Percentiles rank a stretch among this genome's conserved stretches.
Evolutionary conservation across 2,888 invertebrate genomes (phyloP).

Genomic region (Agelastica alni): DNA sequence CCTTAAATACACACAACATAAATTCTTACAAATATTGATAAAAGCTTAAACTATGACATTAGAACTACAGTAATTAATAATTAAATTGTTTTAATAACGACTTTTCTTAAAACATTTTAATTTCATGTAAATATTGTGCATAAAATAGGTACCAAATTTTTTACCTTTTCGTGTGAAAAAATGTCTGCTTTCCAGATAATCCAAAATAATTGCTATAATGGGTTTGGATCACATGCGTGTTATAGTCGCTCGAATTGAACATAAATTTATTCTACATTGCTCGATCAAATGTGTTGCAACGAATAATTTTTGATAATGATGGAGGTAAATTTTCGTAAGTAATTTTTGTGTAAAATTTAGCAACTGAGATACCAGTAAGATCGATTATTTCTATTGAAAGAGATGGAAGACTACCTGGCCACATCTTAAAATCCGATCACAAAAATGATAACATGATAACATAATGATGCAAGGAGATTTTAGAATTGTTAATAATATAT

Average conservation of each 20-base stretch:
- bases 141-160: neutral
- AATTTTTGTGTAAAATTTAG: neutral
- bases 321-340: neutral
- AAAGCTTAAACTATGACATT: no score
- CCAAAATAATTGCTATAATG: neutral
- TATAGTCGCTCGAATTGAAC: neutral
- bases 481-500: no score
- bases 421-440: no score
- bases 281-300: neutral
- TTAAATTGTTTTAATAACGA: no score
- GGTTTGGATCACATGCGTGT: neutral
- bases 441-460: no score
- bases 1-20: no score
- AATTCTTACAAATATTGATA: no score
- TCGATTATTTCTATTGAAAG: neutral
- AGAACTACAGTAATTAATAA: no score
- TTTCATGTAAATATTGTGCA: neutral
- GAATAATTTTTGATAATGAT: neutral
- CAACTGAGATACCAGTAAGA: neutral
- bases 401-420: neutral
- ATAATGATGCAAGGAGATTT: no score
- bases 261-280: neutral
- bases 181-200: neutral
- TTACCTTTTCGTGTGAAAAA: neutral
- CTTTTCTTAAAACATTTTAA: no score